Percentiles rank a stretch among this genome's conserved stretches.
Conservation (phyloP, 2,888 invertebrate species). For the Lottia gigantea region DNA sequence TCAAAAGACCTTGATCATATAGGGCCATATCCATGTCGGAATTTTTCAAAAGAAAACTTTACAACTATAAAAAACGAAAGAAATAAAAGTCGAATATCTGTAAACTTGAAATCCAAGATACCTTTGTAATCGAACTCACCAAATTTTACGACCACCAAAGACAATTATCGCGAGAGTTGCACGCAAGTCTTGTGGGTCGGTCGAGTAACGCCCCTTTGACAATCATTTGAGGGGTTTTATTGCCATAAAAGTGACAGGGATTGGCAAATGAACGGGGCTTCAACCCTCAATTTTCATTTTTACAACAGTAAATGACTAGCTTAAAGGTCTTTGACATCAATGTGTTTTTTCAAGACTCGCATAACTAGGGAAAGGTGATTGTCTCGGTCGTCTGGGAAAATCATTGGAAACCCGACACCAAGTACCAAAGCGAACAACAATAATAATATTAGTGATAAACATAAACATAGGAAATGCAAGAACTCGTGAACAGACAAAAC, state of each 20-base stretch:
- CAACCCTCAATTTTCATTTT: not conserved
- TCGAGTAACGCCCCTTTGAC: not conserved
- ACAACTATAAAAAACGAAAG: too few relatives aligned
- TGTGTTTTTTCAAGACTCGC: too few relatives aligned
- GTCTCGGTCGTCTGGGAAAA: not conserved
- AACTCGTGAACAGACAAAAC: not conserved
- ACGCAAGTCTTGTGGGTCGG: not conserved
- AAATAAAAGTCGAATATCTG: too few relatives aligned
- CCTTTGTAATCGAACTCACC: not conserved
- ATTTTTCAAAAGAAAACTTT: too few relatives aligned
- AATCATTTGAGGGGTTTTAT: not conserved
- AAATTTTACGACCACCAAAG: not conserved
- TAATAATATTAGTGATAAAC: not conserved
- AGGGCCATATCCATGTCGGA: too few relatives aligned
- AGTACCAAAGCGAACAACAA: slow-evolving; percentile 3
- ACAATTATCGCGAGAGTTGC: not conserved
- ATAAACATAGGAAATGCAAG: not conserved
- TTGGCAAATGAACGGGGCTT: not conserved
- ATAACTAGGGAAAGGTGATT: too few relatives aligned
- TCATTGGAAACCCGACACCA: not conserved
- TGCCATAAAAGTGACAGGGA: slow-evolving; percentile 11
- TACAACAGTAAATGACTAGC: not conserved
- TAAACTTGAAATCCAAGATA: not conserved
- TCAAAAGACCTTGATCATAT: too few relatives aligned
- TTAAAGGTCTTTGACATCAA: not conserved